phyloP scores from a whole-genome alignment of 2,113 vertebrate genomes.

The Tetrax tetrax region DNA sequence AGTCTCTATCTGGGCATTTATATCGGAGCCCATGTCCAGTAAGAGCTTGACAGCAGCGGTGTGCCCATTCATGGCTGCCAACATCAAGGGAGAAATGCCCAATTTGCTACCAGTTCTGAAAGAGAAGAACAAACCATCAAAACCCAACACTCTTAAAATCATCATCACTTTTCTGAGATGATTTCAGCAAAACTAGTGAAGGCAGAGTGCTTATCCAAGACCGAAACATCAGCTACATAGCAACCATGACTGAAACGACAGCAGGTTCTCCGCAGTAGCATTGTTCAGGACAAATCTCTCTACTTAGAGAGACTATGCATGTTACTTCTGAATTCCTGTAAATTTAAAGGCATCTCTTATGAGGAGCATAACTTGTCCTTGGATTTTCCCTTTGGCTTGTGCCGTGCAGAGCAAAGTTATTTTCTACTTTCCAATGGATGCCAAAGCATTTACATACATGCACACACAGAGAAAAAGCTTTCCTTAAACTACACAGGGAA shows the following conservation, averaged over 20 bases:
- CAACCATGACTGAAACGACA: background rate
- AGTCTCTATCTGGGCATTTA: conserved; percentile 99
- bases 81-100: conserved; percentile 98
- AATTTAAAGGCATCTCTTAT: background rate
- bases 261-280: background rate
- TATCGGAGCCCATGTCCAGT: conserved; percentile 98
- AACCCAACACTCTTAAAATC: background rate
- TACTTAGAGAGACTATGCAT: rapidly evolving
- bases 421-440: background rate
- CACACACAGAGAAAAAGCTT: background rate
- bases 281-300: background rate
- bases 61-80: conserved; percentile 99
- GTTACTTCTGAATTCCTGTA: background rate
- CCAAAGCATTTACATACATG: background rate
- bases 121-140: background rate
- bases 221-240: background rate
- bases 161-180: background rate
- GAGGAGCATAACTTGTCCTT: background rate
- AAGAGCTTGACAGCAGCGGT: conserved; percentile 96
- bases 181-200: background rate
- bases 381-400: no score
- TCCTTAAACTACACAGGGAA: rapidly evolving
- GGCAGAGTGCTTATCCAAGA: background rate
- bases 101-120: conserved; percentile 97
- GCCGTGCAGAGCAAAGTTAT: background rate